Percentiles rank a stretch among this genome's conserved stretches.
phyloP scores from a whole-genome alignment of 2,888 invertebrate genomes.

The Ferdinandea cuprea region DNA sequence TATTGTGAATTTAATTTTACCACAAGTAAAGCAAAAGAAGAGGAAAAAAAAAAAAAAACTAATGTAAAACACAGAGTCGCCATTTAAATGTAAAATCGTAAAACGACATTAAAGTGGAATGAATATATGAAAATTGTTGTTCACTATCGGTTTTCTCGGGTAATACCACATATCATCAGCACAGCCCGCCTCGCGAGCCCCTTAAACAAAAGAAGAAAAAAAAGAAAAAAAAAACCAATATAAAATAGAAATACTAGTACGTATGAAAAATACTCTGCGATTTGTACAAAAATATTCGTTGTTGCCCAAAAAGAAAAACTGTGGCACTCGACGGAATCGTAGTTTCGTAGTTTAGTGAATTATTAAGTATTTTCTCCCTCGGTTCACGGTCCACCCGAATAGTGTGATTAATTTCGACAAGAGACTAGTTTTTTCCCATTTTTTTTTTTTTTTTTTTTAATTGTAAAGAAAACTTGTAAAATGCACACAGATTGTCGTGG shows the following conservation, averaged over 20 bases:
- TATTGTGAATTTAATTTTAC: constrained; percentile 68
- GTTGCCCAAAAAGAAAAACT: constrained; percentile 26
- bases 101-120: constrained; percentile 26
- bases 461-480: constrained; percentile 53
- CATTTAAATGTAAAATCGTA: constrained; percentile 57
- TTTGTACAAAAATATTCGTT: constrained; percentile 34
- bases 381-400: constrained; percentile 42
- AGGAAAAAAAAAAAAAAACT: constrained; percentile 54
- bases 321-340: constrained; percentile 37
- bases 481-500: constrained; percentile 61
- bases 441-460: constrained; percentile 48
- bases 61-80: constrained; percentile 38
- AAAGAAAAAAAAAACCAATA: constrained; percentile 30
- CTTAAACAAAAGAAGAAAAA: constrained; percentile 64
- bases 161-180: constrained; percentile 49
- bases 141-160: not conserved
- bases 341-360: constrained; percentile 47
- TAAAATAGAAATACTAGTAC: constrained; percentile 12
- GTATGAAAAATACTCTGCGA: constrained; percentile 18
- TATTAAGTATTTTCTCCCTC: constrained; percentile 40
- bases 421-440: constrained; percentile 45
- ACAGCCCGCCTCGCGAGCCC: constrained; percentile 53
- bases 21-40: no score
- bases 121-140: constrained; percentile 34
- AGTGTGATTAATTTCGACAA: constrained; percentile 46